A percentile compares a stretch with the other conserved stretches of the same genome.
Conservation (phyloP, 2,113 vertebrate genomes). For the Eurystomus gularis region DNA sequence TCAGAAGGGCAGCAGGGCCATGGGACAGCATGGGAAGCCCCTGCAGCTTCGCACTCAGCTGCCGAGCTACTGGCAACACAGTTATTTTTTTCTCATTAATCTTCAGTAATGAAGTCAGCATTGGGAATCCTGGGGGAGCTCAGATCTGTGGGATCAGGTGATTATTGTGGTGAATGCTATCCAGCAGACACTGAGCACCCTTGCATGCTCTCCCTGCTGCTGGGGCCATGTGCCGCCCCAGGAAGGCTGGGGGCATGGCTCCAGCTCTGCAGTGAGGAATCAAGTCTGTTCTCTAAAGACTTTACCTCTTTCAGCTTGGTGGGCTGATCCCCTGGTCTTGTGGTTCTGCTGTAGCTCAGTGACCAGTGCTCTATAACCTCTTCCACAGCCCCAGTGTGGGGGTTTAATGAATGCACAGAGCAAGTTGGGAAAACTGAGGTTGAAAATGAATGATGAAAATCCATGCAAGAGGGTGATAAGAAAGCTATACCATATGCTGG, state of each 20-base stretch:
- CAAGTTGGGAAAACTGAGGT: not conserved
- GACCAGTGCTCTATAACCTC: rapidly evolving
- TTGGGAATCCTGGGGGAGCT: not conserved
- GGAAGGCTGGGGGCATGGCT: rapidly evolving
- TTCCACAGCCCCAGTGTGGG: not conserved
- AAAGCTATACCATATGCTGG: not conserved
- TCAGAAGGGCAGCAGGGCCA: not conserved
- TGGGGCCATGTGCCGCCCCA: rapidly evolving
- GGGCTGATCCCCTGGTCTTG: not conserved
- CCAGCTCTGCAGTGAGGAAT: not conserved
- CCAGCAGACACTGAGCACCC: not conserved
- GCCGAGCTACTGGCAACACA: not conserved
- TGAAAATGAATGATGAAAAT: not conserved
- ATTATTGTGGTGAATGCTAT: not conserved
- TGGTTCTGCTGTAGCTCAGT: not conserved
- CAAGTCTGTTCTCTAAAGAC: not conserved
- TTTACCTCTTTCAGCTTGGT: not conserved
- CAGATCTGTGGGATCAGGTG: not conserved
- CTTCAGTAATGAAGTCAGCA: not conserved
- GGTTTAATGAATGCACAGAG: not conserved
- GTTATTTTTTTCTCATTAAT: not conserved
- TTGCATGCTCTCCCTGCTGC: not conserved
- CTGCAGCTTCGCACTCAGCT: rapidly evolving
- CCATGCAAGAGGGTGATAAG: not conserved
- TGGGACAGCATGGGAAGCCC: not conserved